Evolutionary conservation across 2,888 invertebrate genomes (phyloP).

Genomic region (Hymenopus coronatus): DNA sequence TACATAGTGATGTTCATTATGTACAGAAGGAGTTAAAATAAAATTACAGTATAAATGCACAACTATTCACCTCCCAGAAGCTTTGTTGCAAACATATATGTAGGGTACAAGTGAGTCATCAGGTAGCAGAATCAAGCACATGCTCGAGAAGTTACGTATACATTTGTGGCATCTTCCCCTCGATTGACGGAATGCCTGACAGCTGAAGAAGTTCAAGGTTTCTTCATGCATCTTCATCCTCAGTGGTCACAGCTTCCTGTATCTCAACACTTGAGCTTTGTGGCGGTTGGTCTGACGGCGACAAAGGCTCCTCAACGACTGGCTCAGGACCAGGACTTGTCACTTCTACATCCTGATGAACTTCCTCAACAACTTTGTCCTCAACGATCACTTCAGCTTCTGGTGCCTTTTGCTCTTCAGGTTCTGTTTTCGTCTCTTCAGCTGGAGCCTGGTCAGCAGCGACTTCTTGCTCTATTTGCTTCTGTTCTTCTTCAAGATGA

Average conservation of each 20-base stretch:
- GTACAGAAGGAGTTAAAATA: too few relatives aligned
- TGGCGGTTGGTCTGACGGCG: conserved; percentile 10
- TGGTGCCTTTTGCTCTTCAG: conserved; percentile 39
- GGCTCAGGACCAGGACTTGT: conserved; percentile 18
- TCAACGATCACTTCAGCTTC: conserved; percentile 35
- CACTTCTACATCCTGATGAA: conserved; percentile 23
- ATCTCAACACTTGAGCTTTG: neutral
- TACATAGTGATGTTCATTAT: neutral
- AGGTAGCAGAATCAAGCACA: neutral
- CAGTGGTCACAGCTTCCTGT: conserved; percentile 15
- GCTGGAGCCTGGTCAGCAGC: conserved; percentile 46
- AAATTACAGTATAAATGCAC: neutral
- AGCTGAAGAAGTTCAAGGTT: neutral
- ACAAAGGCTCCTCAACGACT: conserved; percentile 29
- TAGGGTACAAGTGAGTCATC: neutral
- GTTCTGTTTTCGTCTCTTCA: conserved; percentile 45
- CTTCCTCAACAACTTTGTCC: conserved; percentile 24
- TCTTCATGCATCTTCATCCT: conserved; percentile 14
- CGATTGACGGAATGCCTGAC: neutral
- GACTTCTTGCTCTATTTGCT: conserved; percentile 40
- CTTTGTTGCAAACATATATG: neutral
- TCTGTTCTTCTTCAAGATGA: conserved; percentile 33
- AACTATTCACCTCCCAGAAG: neutral
- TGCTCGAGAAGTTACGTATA: neutral
- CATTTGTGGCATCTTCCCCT: neutral